Evolutionary conservation across 2,113 vertebrate genomes (phyloP).

Genomic region (Leptocoma aspasia): DNA sequence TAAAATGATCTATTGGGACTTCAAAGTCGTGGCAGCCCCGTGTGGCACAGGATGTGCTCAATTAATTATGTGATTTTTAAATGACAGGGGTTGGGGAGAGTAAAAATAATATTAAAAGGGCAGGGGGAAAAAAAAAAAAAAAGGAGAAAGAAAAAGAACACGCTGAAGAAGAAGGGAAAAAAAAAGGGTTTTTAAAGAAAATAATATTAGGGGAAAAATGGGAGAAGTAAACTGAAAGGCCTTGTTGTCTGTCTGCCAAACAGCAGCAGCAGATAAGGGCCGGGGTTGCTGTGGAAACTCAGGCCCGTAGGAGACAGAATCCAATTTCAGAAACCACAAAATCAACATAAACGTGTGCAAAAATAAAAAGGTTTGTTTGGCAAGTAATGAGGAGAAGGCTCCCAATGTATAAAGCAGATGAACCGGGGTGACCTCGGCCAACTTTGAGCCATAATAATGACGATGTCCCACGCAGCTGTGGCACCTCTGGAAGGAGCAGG

Average conservation of each 20-base stretch:
- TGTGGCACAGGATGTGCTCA: conserved; percentile 81
- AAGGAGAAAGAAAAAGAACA: neutral
- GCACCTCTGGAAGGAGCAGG: conserved; percentile 50
- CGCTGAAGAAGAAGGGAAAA: conserved; percentile 23
- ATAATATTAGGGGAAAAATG: conserved; percentile 45
- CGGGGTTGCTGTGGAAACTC: conserved; percentile 87
- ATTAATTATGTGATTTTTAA: conserved; percentile 84
- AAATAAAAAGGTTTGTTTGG: conserved; percentile 88
- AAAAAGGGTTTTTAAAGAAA: conserved; percentile 68
- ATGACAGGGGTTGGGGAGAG: conserved; percentile 80
- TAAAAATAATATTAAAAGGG: conserved; percentile 67
- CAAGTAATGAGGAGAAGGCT: conserved; percentile 82
- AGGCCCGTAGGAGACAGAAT: conserved; percentile 89
- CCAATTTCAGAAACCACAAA: conserved; percentile 93
- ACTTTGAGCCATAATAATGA: conserved; percentile 39
- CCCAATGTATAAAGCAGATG: conserved; percentile 84
- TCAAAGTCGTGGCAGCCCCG: conserved; percentile 77
- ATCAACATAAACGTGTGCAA: conserved; percentile 90
- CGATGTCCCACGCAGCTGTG: conserved; percentile 49
- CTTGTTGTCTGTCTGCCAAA: conserved; percentile 84
- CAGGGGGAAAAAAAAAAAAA: neutral
- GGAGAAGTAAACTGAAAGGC: conserved; percentile 81
- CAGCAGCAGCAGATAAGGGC: conserved; percentile 89
- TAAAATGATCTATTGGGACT: conserved; percentile 80
- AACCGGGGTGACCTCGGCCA: conserved; percentile 81